These are phyloP conservation scores for Neodiprion pinetum DNA, from an alignment of 1,140 invertebrate genomes.

Conservation along the genomic window DNA sequence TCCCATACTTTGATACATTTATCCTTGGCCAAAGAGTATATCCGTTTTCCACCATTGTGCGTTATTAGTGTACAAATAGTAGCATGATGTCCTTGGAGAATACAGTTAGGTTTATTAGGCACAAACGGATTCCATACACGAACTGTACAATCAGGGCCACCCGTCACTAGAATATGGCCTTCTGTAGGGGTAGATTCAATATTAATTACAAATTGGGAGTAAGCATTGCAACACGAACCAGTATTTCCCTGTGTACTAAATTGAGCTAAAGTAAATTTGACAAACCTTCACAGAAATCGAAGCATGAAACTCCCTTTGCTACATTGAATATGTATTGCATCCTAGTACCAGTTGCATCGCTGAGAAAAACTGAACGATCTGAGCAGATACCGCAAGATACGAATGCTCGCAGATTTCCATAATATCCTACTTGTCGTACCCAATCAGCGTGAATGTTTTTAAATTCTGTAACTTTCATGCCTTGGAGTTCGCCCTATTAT, in stretches of 20 bases:
- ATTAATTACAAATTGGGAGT: neutral
- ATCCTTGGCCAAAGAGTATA: conserved; percentile 70
- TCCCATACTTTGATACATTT: conserved; percentile 77
- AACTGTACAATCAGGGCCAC: conserved; percentile 74
- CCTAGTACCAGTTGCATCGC: conserved; percentile 37
- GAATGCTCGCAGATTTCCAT: conserved; percentile 57
- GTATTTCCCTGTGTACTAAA: too few relatives aligned
- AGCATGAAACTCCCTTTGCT: conserved; percentile 50
- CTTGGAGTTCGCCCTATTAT: conserved; percentile 43
- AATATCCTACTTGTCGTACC: conserved; percentile 71
- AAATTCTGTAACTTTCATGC: conserved; percentile 62
- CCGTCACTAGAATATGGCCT: conserved; percentile 69
- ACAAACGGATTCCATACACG: conserved; percentile 81
- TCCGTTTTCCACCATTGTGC: conserved; percentile 57
- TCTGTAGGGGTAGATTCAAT: conserved; percentile 37
- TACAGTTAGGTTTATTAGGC: conserved; percentile 65
- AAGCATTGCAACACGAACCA: too few relatives aligned
- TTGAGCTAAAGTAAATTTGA: neutral
- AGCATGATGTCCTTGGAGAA: conserved; percentile 73
- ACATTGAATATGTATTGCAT: conserved; percentile 45
- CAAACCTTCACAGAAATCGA: conserved; percentile 50
- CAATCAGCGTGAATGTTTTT: conserved; percentile 67
- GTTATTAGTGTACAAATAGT: conserved; percentile 72
- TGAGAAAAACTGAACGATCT: conserved; percentile 43
- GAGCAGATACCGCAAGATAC: conserved; percentile 46